A percentile compares a stretch with the other conserved stretches of the same genome.
These are phyloP conservation scores for Nansenia antarctica DNA, from an alignment of 2,113 vertebrate species.

Conservation along the genomic window DNA sequence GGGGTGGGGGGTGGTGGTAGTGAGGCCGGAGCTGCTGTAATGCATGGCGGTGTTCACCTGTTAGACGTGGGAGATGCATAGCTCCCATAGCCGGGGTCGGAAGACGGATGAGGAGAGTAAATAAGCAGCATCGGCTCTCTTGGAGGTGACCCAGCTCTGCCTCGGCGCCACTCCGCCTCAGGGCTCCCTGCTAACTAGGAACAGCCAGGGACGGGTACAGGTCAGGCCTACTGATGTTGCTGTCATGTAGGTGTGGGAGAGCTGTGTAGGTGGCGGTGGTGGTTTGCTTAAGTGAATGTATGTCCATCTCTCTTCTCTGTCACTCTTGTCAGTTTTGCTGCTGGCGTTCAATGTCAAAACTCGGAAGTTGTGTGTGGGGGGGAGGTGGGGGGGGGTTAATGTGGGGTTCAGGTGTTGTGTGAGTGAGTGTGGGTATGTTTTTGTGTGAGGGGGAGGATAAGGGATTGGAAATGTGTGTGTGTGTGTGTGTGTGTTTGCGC, in stretches of 20 bases:
- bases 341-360: neutral
- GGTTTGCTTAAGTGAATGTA: neutral
- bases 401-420: too few species aligned
- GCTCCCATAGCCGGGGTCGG: slow-evolving; percentile 44
- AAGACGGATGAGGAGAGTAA: slow-evolving; percentile 67
- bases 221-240: neutral
- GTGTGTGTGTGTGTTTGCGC: neutral
- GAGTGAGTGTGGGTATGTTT: neutral
- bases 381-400: neutral
- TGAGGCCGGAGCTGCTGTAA: too few species aligned
- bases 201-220: neutral
- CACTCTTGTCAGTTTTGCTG: neutral
- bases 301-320: too few species aligned
- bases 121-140: slow-evolving; percentile 61
- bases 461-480: neutral
- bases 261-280: neutral
- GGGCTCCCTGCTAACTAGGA: neutral
- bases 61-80: slow-evolving; percentile 59
- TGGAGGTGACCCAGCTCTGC: slow-evolving; percentile 71
- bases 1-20: too few species aligned
- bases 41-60: slow-evolving; percentile 67
- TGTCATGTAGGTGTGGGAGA: neutral
- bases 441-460: too few species aligned
- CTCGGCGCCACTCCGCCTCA: slow-evolving; percentile 38
- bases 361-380: neutral